phyloP scores from a whole-genome alignment of 2,113 vertebrate species.

The Gymnogyps californianus region DNA sequence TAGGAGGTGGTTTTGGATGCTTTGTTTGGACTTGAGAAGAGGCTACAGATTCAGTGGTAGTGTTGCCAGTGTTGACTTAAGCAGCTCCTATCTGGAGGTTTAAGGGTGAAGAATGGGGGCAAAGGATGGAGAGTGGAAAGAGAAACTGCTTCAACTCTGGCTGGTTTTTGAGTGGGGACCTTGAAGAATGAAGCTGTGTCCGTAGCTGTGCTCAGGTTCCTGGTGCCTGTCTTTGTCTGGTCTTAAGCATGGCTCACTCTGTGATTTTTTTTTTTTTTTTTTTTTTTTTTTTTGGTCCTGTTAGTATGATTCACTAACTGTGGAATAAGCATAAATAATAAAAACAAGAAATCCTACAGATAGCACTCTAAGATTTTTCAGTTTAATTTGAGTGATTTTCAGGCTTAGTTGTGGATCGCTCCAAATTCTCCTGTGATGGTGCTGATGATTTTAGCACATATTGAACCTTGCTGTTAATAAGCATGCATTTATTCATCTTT shows the following conservation, averaged over 20 bases:
- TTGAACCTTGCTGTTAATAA: neutral
- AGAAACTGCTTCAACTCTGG: neutral
- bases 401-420: neutral
- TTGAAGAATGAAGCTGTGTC: neutral
- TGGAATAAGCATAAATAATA: neutral
- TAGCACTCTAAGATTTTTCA: neutral
- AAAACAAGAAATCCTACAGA: neutral
- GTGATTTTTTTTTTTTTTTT: neutral
- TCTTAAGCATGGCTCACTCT: neutral
- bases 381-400: neutral
- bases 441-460: neutral
- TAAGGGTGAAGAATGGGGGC: neutral
- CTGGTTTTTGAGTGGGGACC: neutral
- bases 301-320: neutral
- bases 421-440: neutral
- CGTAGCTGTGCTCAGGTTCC: neutral
- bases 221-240: neutral
- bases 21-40: neutral
- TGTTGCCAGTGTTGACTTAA: neutral
- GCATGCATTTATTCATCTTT: neutral
- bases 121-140: neutral
- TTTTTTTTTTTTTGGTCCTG: neutral
- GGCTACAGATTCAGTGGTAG: neutral
- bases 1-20: neutral
- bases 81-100: neutral